phyloP scores from a whole-genome alignment of 2,797 vertebrate genomes.

The Myotis planiceps region DNA sequence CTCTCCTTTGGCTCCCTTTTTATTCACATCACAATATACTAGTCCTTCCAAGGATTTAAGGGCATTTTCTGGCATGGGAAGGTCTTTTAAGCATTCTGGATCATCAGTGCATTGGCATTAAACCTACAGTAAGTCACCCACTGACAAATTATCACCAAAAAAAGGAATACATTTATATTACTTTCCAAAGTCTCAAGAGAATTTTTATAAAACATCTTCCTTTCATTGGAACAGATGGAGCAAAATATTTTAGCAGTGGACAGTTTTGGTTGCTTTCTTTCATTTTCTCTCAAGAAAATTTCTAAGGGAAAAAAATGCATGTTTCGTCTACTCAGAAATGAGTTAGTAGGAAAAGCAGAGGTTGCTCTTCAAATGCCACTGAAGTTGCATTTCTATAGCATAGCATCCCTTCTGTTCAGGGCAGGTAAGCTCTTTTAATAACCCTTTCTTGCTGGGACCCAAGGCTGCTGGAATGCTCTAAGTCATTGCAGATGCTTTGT shows the following conservation, averaged over 20 bases:
- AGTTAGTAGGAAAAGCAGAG: background rate
- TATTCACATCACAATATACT: background rate
- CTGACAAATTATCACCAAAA: background rate
- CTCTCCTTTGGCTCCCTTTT: background rate
- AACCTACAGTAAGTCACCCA: background rate
- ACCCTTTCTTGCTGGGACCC: background rate
- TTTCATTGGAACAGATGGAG: background rate
- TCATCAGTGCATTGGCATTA: background rate
- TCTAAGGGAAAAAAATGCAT: background rate
- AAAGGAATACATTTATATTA: background rate
- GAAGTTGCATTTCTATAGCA: background rate
- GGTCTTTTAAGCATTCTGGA: background rate
- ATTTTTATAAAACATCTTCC: background rate
- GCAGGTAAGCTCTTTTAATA: background rate
- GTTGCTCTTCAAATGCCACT: background rate
- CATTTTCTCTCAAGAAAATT: conserved; percentile 3
- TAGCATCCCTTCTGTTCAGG: background rate
- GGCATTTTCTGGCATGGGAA: background rate
- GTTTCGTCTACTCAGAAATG: background rate
- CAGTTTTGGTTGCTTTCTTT: background rate
- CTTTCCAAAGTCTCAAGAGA: background rate
- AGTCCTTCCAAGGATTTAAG: background rate
- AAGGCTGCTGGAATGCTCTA: background rate
- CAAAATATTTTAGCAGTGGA: background rate
- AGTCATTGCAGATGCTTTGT: background rate